Conservation (phyloP, 2,797 vertebrate genomes). For the Aldrovandia affinis region DNA sequence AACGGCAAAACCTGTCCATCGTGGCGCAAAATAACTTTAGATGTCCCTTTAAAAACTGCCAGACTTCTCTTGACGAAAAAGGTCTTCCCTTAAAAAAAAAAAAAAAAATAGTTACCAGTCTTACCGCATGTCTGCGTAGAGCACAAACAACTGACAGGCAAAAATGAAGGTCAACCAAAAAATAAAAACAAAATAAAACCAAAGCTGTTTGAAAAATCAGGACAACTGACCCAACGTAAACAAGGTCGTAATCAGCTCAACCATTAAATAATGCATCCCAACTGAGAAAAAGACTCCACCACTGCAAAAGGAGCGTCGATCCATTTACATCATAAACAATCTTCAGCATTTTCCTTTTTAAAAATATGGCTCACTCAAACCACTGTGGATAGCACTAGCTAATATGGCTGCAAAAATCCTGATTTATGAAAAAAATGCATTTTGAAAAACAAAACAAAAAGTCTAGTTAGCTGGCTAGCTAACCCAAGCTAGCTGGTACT, state of each 20-base stretch:
- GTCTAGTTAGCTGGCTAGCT: conserved; percentile 32
- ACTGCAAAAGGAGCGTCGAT: conserved; percentile 26
- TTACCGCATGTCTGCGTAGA: conserved; percentile 13
- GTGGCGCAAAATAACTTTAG: background rate
- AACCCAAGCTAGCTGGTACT: conserved; percentile 32
- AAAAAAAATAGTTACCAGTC: conserved; percentile 21
- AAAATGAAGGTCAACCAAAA: conserved; percentile 32
- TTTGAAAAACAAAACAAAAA: conserved; percentile 32
- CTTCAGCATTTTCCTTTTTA: conserved; percentile 23
- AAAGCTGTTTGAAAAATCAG: conserved; percentile 8
- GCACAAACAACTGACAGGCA: conserved; percentile 24
- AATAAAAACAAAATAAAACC: conserved; percentile 25
- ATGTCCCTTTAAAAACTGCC: conserved; percentile 28
- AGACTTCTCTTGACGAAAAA: conserved; percentile 40
- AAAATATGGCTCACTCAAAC: conserved; percentile 24
- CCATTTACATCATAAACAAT: conserved; percentile 27
- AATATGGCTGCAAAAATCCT: conserved; percentile 28
- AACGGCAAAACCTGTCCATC: conserved; percentile 18
- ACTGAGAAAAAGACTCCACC: conserved; percentile 28
- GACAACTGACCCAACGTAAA: conserved; percentile 8
- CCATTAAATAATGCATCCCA: conserved; percentile 13
- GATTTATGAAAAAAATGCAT: conserved; percentile 29
- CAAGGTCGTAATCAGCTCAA: conserved; percentile 2
- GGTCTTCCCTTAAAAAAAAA: conserved; percentile 27
- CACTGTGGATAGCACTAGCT: conserved; percentile 17